Evolutionary conservation across 2,888 invertebrate species (phyloP).

Genomic region (Elmis aenea): DNA sequence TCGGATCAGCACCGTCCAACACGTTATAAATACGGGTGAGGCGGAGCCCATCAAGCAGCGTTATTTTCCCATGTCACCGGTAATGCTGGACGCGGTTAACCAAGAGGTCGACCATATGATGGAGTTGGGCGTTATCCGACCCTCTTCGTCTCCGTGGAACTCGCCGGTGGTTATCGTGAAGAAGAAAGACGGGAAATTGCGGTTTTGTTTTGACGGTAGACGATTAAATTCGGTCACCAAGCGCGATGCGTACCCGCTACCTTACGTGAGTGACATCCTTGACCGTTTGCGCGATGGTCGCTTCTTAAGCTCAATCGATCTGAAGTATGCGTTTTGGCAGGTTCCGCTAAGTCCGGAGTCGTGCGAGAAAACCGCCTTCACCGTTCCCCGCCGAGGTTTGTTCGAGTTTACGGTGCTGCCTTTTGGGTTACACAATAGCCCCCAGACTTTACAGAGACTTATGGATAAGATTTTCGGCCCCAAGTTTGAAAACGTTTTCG

Average conservation of each 20-base stretch:
- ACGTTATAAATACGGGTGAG: conserved; percentile 16
- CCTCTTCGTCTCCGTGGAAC: conserved; percentile 25
- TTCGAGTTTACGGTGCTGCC: conserved; percentile 25
- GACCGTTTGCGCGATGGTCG: conserved; percentile 21
- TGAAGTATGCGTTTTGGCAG: conserved; percentile 27
- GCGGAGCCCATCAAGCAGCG: conserved; percentile 19
- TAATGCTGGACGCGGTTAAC: conserved; percentile 8
- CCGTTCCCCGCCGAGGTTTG: conserved; percentile 27
- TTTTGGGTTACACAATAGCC: conserved; percentile 24
- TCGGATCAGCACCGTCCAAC: too few relatives aligned
- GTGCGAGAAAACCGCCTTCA: conserved; percentile 32
- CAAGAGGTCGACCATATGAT: too few relatives aligned
- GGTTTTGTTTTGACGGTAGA: conserved; percentile 29
- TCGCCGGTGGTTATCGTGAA: conserved; percentile 27
- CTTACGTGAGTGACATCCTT: conserved; percentile 25
- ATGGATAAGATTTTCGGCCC: conserved; percentile 21
- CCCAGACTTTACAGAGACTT: conserved; percentile 21
- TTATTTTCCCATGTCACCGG: conserved; percentile 19
- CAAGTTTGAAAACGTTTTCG: too few relatives aligned
- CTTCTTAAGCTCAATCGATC: conserved; percentile 25
- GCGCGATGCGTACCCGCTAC: conserved; percentile 28
- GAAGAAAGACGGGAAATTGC: conserved; percentile 22
- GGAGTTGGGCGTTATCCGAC: too few relatives aligned
- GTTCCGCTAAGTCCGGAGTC: conserved; percentile 24
- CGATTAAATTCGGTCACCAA: conserved; percentile 27